Evolutionary conservation across 2,888 invertebrate species (phyloP).

Genomic region (Lasioglossum malachurum): DNA sequence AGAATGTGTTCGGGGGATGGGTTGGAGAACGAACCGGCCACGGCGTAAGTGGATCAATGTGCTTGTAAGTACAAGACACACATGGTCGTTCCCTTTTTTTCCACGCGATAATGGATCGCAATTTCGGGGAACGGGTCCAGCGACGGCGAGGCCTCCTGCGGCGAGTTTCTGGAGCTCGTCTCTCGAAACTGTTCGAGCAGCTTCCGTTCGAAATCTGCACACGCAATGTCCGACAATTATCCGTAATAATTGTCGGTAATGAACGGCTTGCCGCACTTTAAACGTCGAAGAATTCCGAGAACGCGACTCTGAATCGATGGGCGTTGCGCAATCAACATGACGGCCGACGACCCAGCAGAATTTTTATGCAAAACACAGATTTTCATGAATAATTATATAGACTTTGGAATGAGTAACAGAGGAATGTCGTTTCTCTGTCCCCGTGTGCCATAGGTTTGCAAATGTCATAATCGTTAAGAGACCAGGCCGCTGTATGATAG

Average conservation of each 20-base stretch:
- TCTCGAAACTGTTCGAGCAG: neutral
- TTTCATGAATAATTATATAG: neutral
- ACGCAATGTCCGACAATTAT: neutral
- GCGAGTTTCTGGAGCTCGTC: neutral
- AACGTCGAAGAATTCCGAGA: neutral
- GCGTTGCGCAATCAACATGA: neutral
- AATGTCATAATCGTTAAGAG: neutral
- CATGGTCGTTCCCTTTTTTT: neutral
- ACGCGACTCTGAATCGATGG: neutral
- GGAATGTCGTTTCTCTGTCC: neutral
- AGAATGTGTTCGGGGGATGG: neutral
- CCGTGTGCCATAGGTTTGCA: neutral
- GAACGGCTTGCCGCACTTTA: neutral
- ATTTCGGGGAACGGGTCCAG: neutral
- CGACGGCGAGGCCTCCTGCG: neutral
- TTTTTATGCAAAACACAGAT: neutral
- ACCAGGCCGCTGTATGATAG: neutral
- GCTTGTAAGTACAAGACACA: neutral
- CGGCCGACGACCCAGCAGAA: neutral
- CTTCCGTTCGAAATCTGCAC: neutral
- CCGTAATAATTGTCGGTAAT: neutral
- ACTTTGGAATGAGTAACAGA: neutral
- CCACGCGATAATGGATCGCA: neutral
- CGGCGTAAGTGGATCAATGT: neutral
- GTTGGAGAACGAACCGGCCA: neutral